Conservation (phyloP, 1,140 invertebrate species). For the Drosophila albomicans region DNA sequence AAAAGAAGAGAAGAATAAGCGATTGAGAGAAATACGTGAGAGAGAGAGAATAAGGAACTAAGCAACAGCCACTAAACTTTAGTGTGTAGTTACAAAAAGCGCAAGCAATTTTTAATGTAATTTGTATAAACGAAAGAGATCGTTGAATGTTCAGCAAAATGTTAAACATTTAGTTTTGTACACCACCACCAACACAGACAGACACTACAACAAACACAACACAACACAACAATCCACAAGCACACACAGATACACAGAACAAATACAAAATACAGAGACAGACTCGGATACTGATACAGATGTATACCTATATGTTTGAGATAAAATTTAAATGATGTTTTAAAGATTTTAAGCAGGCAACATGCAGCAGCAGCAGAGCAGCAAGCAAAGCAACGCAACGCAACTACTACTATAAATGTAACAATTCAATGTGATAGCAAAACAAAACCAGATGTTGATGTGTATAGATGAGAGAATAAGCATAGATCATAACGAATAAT, state of each 20-base stretch:
- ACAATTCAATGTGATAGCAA: constrained; percentile 85
- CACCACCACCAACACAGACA: constrained; percentile 36
- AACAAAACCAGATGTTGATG: constrained; percentile 83
- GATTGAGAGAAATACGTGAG: constrained; percentile 11
- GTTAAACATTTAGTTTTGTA: constrained; percentile 54
- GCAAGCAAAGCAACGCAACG: constrained; percentile 2
- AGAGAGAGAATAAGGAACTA: constrained; percentile 75
- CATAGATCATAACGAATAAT: constrained; percentile 57
- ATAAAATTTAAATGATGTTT: constrained; percentile 80
- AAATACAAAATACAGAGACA: constrained; percentile 37
- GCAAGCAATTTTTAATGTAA: constrained; percentile 74
- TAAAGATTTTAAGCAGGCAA: constrained; percentile 80
- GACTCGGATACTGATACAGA: constrained; percentile 39
- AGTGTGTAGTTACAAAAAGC: constrained; percentile 73
- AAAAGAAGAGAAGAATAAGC: constrained; percentile 24
- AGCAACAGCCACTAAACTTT: constrained; percentile 74
- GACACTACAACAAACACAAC: constrained; percentile 18
- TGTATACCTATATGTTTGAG: constrained; percentile 75
- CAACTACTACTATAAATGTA: constrained; percentile 85
- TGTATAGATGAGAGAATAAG: constrained; percentile 75
- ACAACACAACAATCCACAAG: constrained; percentile 36
- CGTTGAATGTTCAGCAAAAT: constrained; percentile 60
- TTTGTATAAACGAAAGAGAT: constrained; percentile 60
- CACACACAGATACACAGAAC: constrained; percentile 20
- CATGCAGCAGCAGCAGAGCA: constrained; percentile 51